These are phyloP conservation scores for Dermochelys coriacea DNA, from an alignment of 2,797 vertebrate species.

Conservation along the genomic window DNA sequence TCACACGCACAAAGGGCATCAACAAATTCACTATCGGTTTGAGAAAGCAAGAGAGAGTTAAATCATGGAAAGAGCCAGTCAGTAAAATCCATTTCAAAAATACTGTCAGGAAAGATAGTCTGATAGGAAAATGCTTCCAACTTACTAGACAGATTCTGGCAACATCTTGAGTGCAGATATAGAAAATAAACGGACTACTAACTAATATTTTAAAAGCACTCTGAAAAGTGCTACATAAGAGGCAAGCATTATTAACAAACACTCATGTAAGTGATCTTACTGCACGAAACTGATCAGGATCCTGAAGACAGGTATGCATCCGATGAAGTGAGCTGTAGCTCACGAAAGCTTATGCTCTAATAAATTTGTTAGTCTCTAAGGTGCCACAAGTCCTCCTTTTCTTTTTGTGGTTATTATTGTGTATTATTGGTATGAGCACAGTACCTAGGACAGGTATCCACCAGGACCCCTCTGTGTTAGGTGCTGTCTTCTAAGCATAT, in stretches of 20 bases:
- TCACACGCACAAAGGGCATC: neutral
- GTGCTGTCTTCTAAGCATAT: no score
- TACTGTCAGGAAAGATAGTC: neutral
- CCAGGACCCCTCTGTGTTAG: no score
- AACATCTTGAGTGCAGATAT: neutral
- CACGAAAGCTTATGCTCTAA: no score
- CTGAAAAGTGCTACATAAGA: neutral
- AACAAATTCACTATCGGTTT: neutral
- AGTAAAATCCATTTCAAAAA: neutral
- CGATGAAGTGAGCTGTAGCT: no score
- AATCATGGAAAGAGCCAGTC: neutral
- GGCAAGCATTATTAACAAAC: neutral
- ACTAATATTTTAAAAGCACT: neutral
- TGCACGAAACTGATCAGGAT: neutral
- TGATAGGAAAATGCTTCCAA: neutral
- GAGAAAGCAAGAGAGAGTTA: neutral
- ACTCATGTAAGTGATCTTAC: neutral
- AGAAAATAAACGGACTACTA: neutral
- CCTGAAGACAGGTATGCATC: no score
- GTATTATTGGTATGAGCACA: rapidly evolving
- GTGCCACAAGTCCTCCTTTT: no score
- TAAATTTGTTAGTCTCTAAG: no score
- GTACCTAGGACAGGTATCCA: no score
- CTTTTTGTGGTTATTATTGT: no score
- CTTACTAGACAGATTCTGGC: neutral